Conservation (phyloP, 2,797 vertebrate species). For the Cryptoblepharus egeriae region DNA sequence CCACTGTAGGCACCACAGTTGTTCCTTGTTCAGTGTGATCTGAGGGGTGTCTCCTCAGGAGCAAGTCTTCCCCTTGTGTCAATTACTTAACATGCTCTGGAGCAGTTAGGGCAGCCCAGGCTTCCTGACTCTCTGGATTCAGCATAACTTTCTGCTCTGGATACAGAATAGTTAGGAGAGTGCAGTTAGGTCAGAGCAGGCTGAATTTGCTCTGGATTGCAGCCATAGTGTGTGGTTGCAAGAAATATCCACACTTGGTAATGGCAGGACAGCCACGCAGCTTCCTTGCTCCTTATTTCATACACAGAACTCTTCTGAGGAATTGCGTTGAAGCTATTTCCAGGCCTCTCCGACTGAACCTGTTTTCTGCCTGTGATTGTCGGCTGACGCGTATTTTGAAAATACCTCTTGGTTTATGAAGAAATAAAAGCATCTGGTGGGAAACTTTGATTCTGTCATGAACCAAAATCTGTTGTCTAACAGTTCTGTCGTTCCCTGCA, state of each 20-base stretch:
- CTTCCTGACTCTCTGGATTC: no score
- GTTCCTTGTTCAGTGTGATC: no score
- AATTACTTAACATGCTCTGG: no score
- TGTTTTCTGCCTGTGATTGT: conserved; percentile 13
- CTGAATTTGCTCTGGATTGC: no score
- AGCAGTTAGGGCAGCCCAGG: no score
- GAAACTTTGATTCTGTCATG: background rate
- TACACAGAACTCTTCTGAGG: background rate
- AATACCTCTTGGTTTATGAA: conserved; percentile 21
- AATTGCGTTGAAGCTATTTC: background rate
- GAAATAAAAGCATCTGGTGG: conserved; percentile 52
- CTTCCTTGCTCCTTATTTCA: background rate
- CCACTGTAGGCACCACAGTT: no score
- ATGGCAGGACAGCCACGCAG: background rate
- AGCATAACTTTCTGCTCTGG: no score
- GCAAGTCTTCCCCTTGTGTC: no score
- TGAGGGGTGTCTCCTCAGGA: no score
- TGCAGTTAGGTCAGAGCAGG: no score
- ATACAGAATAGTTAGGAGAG: no score
- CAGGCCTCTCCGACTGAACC: background rate
- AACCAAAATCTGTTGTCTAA: background rate
- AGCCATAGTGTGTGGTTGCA: no score
- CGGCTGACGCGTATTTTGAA: background rate
- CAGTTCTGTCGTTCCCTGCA: background rate
- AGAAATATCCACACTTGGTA: background rate